Conservation (phyloP, 2,888 invertebrate genomes). For the Microplitis deprimator region DNA sequence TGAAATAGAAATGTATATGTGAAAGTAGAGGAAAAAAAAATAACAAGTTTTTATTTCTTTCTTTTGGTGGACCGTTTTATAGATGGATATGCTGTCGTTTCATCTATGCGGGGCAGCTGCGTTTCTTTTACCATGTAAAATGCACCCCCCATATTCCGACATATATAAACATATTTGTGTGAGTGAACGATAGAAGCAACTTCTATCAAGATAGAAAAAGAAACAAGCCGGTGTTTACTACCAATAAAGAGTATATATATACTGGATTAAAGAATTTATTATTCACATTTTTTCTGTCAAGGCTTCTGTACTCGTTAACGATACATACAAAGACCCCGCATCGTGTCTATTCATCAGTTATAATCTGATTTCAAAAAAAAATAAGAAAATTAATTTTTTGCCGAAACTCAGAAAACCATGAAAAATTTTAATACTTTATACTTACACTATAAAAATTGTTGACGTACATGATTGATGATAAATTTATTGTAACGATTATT, state of each 20-base stretch:
- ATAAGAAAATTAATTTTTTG: not conserved
- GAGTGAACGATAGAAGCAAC: slow-evolving; percentile 8
- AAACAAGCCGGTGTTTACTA: slow-evolving; percentile 15
- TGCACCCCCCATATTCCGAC: slow-evolving; percentile 28
- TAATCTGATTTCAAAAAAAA: slow-evolving; percentile 24
- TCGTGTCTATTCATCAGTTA: slow-evolving; percentile 24
- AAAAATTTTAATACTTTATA: not conserved
- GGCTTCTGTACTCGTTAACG: not conserved
- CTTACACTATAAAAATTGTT: not conserved
- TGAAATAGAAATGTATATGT: not conserved
- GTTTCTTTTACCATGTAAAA: slow-evolving; percentile 28
- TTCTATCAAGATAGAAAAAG: slow-evolving; percentile 13
- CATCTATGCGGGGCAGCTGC: slow-evolving; percentile 52
- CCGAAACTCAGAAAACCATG: not conserved
- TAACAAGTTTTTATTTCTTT: not conserved
- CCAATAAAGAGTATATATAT: not conserved
- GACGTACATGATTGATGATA: not conserved
- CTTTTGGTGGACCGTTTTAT: slow-evolving; percentile 4
- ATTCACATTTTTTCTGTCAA: slow-evolving; percentile 14
- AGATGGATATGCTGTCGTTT: slow-evolving; percentile 19
- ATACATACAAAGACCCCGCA: slow-evolving; percentile 32
- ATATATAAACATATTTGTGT: slow-evolving; percentile 4
- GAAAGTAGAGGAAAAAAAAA: not conserved
- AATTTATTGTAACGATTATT: not conserved
- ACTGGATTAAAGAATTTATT: slow-evolving; percentile 13